Percentiles rank a stretch among this genome's conserved stretches.
These are phyloP conservation scores for Mastacembelus armatus DNA, from an alignment of 2,797 vertebrate genomes.

Conservation along the genomic window DNA sequence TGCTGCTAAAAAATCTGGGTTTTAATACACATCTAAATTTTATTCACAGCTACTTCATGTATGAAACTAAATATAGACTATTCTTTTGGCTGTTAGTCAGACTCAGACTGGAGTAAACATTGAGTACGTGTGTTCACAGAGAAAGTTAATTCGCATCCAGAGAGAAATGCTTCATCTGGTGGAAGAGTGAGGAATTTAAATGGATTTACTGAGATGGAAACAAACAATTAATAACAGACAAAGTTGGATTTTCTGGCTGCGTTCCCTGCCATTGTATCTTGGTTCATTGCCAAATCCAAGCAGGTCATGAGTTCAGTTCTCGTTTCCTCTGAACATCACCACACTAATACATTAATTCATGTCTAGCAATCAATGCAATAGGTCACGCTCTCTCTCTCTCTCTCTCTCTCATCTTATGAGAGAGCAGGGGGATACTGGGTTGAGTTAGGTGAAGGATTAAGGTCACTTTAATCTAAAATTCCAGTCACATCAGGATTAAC, in stretches of 20 bases:
- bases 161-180: slow-evolving; percentile 43
- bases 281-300: slow-evolving; percentile 43
- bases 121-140: slow-evolving; percentile 20
- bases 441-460: slow-evolving; percentile 72
- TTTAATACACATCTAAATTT: slow-evolving; percentile 9
- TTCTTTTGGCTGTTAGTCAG: slow-evolving; percentile 41
- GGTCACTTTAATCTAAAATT: slow-evolving; percentile 75
- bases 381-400: neutral
- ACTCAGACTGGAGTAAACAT: slow-evolving; percentile 40
- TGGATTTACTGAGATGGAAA: slow-evolving; percentile 57
- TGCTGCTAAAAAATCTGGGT: slow-evolving; percentile 16
- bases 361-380: slow-evolving; percentile 29
- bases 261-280: slow-evolving; percentile 42
- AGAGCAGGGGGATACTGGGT: slow-evolving; percentile 13
- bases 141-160: slow-evolving; percentile 48
- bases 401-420: neutral
- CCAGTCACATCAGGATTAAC: slow-evolving; percentile 62
- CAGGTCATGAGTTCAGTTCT: slow-evolving; percentile 57
- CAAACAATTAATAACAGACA: slow-evolving; percentile 48
- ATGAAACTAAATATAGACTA: slow-evolving; percentile 38
- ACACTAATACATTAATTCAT: slow-evolving; percentile 36
- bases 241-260: slow-evolving; percentile 58
- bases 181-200: slow-evolving; percentile 46
- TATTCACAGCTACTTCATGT: slow-evolving; percentile 42
- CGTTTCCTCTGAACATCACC: slow-evolving; percentile 25